These are phyloP conservation scores for Cryptosula pallasiana DNA, from an alignment of 2,888 invertebrate genomes.

Conservation along the genomic window DNA sequence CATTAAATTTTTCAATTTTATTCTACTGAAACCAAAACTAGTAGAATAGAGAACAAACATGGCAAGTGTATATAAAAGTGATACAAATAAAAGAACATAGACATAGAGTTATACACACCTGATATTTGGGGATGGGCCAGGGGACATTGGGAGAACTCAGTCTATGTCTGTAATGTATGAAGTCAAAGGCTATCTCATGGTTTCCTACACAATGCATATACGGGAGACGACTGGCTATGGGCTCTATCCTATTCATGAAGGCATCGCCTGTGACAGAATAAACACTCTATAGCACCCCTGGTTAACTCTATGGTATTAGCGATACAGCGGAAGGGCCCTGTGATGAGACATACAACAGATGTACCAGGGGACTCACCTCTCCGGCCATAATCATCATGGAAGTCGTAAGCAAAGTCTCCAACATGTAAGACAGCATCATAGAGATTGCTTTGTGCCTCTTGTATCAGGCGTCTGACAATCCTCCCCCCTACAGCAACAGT, in stretches of 20 bases:
- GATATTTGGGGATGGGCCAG: slow-evolving; percentile 4
- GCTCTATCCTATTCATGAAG: background rate
- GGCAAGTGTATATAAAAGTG: no score
- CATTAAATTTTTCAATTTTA: no score
- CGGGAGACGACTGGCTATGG: background rate
- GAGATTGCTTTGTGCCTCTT: background rate
- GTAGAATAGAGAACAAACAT: no score
- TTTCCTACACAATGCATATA: slow-evolving; percentile 20
- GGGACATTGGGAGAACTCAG: background rate
- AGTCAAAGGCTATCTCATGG: slow-evolving; percentile 58
- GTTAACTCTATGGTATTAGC: no score
- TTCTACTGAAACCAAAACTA: no score
- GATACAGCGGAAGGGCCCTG: no score
- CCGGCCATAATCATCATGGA: background rate
- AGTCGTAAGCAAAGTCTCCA: slow-evolving; percentile 13
- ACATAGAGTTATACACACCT: no score
- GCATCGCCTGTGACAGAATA: background rate
- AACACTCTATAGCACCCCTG: no score
- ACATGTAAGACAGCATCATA: slow-evolving; percentile 7
- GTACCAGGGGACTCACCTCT: slow-evolving; percentile 7
- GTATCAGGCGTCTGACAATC: background rate
- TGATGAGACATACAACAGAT: no score
- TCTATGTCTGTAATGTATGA: slow-evolving; percentile 53
- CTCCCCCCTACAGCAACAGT: background rate
- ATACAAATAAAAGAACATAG: no score